Conservation (phyloP, 2,888 invertebrate species). For the Margaritifera margaritifera region DNA sequence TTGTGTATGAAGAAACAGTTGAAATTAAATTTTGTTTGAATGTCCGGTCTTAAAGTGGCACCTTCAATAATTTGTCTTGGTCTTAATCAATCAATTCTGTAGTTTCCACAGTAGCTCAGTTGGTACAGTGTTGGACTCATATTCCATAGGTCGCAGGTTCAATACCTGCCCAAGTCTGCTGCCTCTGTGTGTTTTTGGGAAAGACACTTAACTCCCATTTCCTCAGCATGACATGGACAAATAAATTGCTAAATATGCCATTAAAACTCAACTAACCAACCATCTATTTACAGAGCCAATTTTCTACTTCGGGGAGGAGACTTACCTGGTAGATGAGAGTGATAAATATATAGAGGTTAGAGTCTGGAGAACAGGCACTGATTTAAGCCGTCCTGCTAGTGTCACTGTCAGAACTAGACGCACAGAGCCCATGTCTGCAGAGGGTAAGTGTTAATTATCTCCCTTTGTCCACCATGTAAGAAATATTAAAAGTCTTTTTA, state of each 20-base stretch:
- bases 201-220: background rate
- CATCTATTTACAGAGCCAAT: constrained; percentile 61
- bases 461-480: no score
- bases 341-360: constrained; percentile 64
- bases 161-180: background rate
- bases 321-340: constrained; percentile 69
- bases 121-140: background rate
- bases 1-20: no score
- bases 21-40: no score
- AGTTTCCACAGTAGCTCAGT: background rate
- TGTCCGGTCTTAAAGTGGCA: no score
- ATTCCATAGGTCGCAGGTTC: background rate
- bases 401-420: constrained; percentile 68
- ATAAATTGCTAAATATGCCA: background rate
- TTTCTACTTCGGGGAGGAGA: constrained; percentile 66
- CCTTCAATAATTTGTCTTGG: no score
- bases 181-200: background rate
- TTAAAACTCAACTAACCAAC: background rate
- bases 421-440: constrained; percentile 60
- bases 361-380: constrained; percentile 69
- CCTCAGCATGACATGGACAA: background rate
- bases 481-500: no score
- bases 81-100: no score
- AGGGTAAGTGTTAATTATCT: constrained; percentile 47
- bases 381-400: constrained; percentile 65